Base-by-base conservation (phyloP, 1,140 invertebrate species). In the Caerostris extrusa region DNA sequence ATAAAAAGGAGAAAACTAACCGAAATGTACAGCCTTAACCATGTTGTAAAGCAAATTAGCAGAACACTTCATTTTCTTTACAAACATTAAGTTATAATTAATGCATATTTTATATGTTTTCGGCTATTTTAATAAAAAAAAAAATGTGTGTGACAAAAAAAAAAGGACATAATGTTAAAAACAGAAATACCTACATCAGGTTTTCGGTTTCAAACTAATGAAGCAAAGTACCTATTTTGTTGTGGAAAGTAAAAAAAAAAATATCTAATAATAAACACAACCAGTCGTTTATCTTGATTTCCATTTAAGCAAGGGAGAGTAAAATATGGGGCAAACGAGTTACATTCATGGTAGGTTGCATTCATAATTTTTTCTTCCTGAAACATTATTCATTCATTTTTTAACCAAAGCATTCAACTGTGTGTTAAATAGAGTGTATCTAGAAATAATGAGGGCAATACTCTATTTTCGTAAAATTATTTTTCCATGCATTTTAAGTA, bases 281-380 rank as follows among this genome's bases (percentile, higher is more conserved):
- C 2, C 0, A 91, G 77, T 91, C 90, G 77, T 91, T 91, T 91
- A 82, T 91, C 90, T 91, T 91, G 82, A 91, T 91, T 91, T 82
- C 58, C 90, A 81, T 81, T 91, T 91, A 82, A 82, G 50, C 19
- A 91, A 57, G 77, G 56, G 58, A 64, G 34, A 91, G 77, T 82
- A 17, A 82, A 91, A 83, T 91, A n/a, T 71, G 87, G 69, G 90
- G 61, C 69, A 82, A 82, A 81, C 57, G 69, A 82, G 69, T n/a
- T 82, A 55, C 67, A 82, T 82, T 82, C 77, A 60, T 82, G 77
- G 90, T 34, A 91, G 69, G 67, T 7, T 55, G 14, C 50, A 71
- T 34, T 55, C 19, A 82, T 91, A 91, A 82, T 81, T 81, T 82
- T n/a, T 91, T 91, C 69, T 91, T 91, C 57, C 71, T n/a, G 6